Percentiles rank a stretch among this genome's conserved stretches.
Conservation (phyloP, 1,140 invertebrate genomes). For the Ylistrum balloti region DNA sequence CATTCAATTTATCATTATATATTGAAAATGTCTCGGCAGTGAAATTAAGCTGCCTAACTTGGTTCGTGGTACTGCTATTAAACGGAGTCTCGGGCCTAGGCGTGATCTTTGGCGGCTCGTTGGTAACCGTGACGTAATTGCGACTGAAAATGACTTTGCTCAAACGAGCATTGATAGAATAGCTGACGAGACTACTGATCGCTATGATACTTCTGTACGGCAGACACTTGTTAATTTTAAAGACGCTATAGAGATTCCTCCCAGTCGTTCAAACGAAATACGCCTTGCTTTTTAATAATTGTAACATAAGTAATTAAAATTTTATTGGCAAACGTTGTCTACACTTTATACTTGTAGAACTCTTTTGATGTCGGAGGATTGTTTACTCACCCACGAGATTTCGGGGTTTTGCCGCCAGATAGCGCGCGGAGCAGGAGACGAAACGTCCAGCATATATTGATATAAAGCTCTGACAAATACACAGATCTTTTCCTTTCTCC, state of each 20-base stretch:
- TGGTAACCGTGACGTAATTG: not conserved
- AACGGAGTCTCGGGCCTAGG: not conserved
- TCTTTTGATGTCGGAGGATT: slow-evolving; percentile 38
- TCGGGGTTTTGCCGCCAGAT: slow-evolving; percentile 29
- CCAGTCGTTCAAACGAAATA: slow-evolving; percentile 13
- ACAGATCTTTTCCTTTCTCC: not conserved
- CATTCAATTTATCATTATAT: not conserved
- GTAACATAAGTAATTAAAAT: slow-evolving; percentile 20
- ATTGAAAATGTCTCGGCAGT: not conserved
- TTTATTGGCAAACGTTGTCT: slow-evolving; percentile 23
- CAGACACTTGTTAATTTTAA: slow-evolving; percentile 34
- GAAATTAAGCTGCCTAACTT: too few relatives aligned
- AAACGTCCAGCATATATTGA: slow-evolving; percentile 1
- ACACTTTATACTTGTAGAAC: slow-evolving; percentile 7
- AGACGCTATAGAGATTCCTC: not conserved
- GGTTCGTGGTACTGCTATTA: not conserved
- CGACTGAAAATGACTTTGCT: not conserved
- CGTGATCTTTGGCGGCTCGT: not conserved
- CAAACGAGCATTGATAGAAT: slow-evolving; percentile 13
- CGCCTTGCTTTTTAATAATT: slow-evolving; percentile 28
- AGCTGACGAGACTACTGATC: slow-evolving; percentile 13
- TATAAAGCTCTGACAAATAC: not conserved
- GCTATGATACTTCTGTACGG: not conserved
- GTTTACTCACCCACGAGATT: slow-evolving; percentile 38
- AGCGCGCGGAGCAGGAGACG: not conserved